Conservation (phyloP, 2,113 vertebrate genomes). For the Holacanthus passer region DNA sequence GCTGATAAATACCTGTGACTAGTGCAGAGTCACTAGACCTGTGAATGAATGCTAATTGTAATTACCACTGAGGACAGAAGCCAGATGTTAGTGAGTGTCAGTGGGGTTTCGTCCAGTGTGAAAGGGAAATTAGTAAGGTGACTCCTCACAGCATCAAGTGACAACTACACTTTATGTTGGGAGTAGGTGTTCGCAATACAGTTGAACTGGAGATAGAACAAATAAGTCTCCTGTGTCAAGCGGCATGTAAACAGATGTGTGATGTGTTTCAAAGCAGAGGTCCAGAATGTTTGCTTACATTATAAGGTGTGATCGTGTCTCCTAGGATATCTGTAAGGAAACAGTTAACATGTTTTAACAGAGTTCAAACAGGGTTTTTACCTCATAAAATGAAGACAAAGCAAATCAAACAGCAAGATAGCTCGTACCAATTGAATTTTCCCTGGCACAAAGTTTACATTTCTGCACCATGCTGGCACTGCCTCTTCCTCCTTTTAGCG, state of each 20-base stretch:
- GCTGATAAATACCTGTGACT: too few species aligned
- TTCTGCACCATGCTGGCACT: conserved; percentile 98
- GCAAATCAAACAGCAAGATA: neutral
- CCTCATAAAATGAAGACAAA: neutral
- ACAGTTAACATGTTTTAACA: neutral
- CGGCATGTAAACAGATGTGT: neutral
- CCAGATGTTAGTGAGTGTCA: too few species aligned
- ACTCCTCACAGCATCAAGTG: neutral
- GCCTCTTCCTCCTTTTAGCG: conserved; percentile 94
- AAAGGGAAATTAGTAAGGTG: neutral
- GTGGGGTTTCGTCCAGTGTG: too few species aligned
- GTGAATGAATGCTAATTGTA: too few species aligned
- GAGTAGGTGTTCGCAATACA: neutral
- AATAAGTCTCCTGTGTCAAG: neutral
- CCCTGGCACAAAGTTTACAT: conserved; percentile 97
- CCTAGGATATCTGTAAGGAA: conserved; percentile 90
- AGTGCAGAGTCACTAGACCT: too few species aligned
- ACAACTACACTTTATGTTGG: neutral
- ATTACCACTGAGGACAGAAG: too few species aligned
- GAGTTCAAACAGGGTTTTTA: neutral
- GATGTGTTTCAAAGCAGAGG: neutral
- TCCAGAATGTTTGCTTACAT: conserved; percentile 86
- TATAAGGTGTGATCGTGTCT: conserved; percentile 92
- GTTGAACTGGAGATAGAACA: neutral
- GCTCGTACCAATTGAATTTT: conserved; percentile 93